Base-by-base conservation (phyloP, 2,113 vertebrate genomes). In the Melierax canorus region DNA sequence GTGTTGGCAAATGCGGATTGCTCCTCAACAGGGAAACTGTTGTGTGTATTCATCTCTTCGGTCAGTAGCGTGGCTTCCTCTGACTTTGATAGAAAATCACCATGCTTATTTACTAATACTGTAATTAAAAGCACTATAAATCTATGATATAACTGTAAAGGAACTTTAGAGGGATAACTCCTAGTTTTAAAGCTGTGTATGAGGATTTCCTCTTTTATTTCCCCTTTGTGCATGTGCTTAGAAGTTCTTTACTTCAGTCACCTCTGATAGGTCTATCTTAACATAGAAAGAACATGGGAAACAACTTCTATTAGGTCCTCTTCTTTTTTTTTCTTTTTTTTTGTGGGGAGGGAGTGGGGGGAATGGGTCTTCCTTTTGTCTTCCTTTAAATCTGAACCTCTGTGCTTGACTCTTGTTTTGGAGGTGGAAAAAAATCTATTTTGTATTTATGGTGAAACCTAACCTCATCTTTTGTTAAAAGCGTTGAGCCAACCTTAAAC, bases 271-370 rank as follows among this genome's bases (percentile, higher is more conserved):
- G 2, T 23, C 12, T 71, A 0, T 50, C 36, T 58, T 77, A 43
- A 73, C 0, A 1, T 7, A 53, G 51, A 60, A 80, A 23, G 18
- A 12, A 46, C 27, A 23, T 27, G 21, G 21, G 6, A 12, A 15
- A 46, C 16, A 32, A 38, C 5, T 60, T 36, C 5, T 38, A 3
- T 39, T 72, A n/a, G 6, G 30, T 62, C 2, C 1, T 69, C 2
- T 23, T 32, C 6, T n/a, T 55, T 11, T 55, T 11, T 15, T 15
- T 50, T 50, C 23, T 50, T 27, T 14, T 7, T 26, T 21, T 3
- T 7, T 2, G 19, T 2, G 15, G 9, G 22, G 36, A 4, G 4
- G 2, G 5, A 5, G 2, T 5, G 1, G 6, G 7, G 0, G 1
- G 43, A 39, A 53, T 21, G 23, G 24, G 13, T 75, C 11, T 59